Evolutionary conservation across 2,797 vertebrate species (phyloP).

Genomic region (Hippocampus kuda): DNA sequence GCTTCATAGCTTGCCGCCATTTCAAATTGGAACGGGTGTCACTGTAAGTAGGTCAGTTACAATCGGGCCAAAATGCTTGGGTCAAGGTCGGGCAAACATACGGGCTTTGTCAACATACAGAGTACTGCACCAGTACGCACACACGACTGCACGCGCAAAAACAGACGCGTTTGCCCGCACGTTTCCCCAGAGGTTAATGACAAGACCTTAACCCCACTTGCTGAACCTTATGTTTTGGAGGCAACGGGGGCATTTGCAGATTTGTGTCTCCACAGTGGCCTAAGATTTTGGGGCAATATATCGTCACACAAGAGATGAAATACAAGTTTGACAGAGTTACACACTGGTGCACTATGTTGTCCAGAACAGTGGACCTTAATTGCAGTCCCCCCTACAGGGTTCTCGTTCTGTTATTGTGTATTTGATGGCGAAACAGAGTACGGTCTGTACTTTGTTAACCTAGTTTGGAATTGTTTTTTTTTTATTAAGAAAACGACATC

Average conservation of each 20-base stretch:
- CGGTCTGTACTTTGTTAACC: too few relatives aligned
- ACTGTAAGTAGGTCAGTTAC: conserved; percentile 24
- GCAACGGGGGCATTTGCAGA: not conserved
- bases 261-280: not conserved
- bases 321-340: not conserved
- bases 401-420: too few relatives aligned
- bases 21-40: not conserved
- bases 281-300: not conserved
- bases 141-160: not conserved
- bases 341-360: too few relatives aligned
- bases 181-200: not conserved
- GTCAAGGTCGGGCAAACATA: conserved; percentile 39
- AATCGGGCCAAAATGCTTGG: conserved; percentile 9
- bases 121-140: conserved; percentile 10
- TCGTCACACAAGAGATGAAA: not conserved
- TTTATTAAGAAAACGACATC: too few relatives aligned
- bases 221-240: not conserved
- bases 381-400: too few relatives aligned
- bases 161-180: not conserved
- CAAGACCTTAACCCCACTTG: not conserved
- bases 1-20: too few relatives aligned
- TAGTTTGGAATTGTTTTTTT: too few relatives aligned
- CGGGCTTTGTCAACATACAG: conserved; percentile 10
- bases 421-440: too few relatives aligned
- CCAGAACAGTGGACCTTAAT: too few relatives aligned